Base-by-base conservation (phyloP, 64 coral and sea anemone species). In the Acropora tenuis region DNA sequence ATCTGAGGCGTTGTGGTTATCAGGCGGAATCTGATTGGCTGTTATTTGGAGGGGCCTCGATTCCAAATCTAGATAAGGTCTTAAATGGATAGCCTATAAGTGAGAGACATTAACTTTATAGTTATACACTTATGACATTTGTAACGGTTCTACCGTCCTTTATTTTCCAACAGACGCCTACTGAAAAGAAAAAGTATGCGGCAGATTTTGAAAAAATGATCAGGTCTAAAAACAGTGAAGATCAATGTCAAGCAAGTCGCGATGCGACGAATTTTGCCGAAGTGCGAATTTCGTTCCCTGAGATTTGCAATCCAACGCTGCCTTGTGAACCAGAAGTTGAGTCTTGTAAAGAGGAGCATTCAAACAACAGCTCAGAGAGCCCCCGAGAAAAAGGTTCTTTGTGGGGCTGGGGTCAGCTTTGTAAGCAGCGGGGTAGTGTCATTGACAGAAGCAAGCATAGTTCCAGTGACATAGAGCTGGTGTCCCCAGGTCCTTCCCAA, bases 141-240 rank as follows among this genome's bases (percentile, higher is more conserved):
- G 30, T 30, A 30, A 30, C 30, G 30, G 30, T 30, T 30, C 30
- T 30, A 30, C 30, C 30, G 30, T 30, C 30, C 30, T 30, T 30
- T 30, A 30, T 30, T 30, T 30, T 30, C 30, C 40, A 58, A 65
- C 55, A 82, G 79, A 82, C 8, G 30, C 79, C 65, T 1, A 16
- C 19, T 1, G 7, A 71, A 30, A 85, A 71, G 73, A 90, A 94
- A 17, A 69, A 63, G 15, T 65, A 76, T 17, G 60, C 75, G 8
- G 57, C 78, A 15, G 72, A 94, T 43, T 63, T 78, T 68, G 52
- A 93, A 74, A 50, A 82, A 72, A 66, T 68, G 79, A 20, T 89
- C 58, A 87, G 71, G 6, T 89, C 87, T 20, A 58, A 87, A 48
- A 79, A 84, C 18, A 79, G 78, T 71, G 92, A 79, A 68, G 52